phyloP scores from a whole-genome alignment of 1,140 invertebrate genomes.

The Xylocopa sonorina region DNA sequence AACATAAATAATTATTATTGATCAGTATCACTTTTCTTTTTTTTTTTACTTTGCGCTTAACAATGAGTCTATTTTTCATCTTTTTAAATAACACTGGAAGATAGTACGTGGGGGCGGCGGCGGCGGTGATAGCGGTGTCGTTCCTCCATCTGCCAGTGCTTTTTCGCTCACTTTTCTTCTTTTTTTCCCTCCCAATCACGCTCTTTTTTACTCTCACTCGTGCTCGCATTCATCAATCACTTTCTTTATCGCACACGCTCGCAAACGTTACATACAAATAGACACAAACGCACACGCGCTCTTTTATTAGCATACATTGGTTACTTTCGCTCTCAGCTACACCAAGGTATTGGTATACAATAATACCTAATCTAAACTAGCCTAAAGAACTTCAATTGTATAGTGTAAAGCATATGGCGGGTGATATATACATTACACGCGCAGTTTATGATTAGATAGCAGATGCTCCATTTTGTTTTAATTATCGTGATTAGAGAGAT shows the following conservation, averaged over 20 bases:
- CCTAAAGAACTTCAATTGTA: constrained; percentile 69
- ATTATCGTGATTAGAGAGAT: constrained; percentile 39
- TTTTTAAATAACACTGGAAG: constrained; percentile 79
- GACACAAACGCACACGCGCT: constrained; percentile 23
- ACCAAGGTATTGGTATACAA: constrained; percentile 68
- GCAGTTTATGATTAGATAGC: constrained; percentile 52
- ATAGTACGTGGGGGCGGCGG: constrained; percentile 68
- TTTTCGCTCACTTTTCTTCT: constrained; percentile 10
- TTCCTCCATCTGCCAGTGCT: constrained; percentile 60
- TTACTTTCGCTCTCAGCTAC: constrained; percentile 69
- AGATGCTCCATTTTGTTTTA: constrained; percentile 26
- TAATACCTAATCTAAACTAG: constrained; percentile 70
- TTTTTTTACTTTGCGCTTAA: constrained; percentile 80
- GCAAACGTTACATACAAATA: too few species aligned
- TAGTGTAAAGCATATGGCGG: constrained; percentile 73
- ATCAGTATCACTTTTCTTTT: constrained; percentile 80
- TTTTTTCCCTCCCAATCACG: constrained; percentile 44
- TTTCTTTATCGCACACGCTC: not conserved
- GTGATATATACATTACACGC: constrained; percentile 75
- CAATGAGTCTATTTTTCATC: constrained; percentile 74
- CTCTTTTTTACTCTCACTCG: constrained; percentile 39
- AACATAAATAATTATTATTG: constrained; percentile 81
- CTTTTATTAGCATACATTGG: constrained; percentile 44
- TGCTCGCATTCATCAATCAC: not conserved
- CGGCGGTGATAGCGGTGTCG: constrained; percentile 58